phyloP scores from a whole-genome alignment of 1,140 invertebrate genomes.

The Homarus americanus region DNA sequence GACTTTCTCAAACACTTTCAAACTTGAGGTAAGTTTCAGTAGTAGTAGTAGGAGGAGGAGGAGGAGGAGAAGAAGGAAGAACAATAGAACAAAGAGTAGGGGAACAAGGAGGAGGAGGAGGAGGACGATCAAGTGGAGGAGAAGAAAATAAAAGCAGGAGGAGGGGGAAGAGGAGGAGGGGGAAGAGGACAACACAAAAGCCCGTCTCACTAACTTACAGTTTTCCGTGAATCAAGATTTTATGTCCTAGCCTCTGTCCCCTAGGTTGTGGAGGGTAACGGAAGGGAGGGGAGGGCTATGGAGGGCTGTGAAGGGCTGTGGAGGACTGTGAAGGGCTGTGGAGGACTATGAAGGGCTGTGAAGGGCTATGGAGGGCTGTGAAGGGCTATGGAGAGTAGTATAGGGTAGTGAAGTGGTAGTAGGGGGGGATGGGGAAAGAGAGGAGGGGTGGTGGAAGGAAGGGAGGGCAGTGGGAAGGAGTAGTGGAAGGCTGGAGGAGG shows the following conservation, averaged over 20 bases:
- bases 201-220: constrained; percentile 11
- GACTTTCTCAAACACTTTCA: too few species aligned
- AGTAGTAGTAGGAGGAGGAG: too few species aligned
- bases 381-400: too few species aligned
- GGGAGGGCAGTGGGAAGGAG: not conserved
- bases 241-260: not conserved
- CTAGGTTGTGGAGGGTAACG: not conserved
- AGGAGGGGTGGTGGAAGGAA: not conserved
- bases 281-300: not conserved
- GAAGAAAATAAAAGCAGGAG: not conserved
- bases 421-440: too few species aligned
- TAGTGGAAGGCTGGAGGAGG: not conserved
- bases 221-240: constrained; percentile 18
- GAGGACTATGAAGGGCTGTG: too few species aligned
- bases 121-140: too few species aligned
- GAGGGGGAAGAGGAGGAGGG: not conserved
- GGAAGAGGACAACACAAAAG: not conserved
- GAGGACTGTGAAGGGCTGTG: not conserved
- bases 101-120: too few species aligned
- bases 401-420: too few species aligned
- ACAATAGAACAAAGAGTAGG: too few species aligned
- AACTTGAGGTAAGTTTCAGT: too few species aligned
- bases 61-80: too few species aligned
- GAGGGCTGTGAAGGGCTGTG: not conserved
- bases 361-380: too few species aligned